A percentile compares a stretch with the other conserved stretches of the same genome.
Conservation (phyloP, 2,797 vertebrate species). For the Eulemur coronatus region DNA sequence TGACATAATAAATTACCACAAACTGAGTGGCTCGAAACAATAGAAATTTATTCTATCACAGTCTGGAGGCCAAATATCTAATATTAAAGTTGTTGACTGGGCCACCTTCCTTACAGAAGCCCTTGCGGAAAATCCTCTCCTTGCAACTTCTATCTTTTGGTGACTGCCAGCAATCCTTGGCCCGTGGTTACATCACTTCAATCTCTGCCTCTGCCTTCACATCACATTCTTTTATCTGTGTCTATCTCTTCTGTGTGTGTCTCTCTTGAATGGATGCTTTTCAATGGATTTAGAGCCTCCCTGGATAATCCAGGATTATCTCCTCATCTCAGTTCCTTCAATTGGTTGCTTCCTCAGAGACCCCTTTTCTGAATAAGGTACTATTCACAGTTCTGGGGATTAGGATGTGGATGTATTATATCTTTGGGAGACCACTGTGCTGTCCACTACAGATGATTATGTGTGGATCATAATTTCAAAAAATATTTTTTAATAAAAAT, state of each 20-base stretch:
- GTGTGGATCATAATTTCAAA: neutral
- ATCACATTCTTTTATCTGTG: neutral
- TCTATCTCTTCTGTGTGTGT: neutral
- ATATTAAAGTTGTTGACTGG: neutral
- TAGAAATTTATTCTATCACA: neutral
- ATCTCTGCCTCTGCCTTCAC: neutral
- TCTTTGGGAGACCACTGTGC: rapidly evolving
- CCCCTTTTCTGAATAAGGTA: neutral
- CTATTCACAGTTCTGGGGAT: neutral
- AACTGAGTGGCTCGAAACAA: neutral
- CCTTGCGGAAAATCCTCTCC: neutral
- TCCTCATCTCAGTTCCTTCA: neutral
- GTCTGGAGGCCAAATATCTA: neutral
- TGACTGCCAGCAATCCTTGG: neutral
- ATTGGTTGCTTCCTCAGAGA: neutral
- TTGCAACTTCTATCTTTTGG: neutral
- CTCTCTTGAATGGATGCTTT: neutral
- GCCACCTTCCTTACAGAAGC: neutral
- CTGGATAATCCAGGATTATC: neutral
- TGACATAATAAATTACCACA: neutral
- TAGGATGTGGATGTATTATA: neutral
- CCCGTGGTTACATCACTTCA: neutral
- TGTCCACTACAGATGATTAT: neutral
- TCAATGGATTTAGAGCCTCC: neutral
- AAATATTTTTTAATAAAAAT: neutral